Conservation (phyloP, 1,140 invertebrate genomes). For the Agraylea sexmaculata region DNA sequence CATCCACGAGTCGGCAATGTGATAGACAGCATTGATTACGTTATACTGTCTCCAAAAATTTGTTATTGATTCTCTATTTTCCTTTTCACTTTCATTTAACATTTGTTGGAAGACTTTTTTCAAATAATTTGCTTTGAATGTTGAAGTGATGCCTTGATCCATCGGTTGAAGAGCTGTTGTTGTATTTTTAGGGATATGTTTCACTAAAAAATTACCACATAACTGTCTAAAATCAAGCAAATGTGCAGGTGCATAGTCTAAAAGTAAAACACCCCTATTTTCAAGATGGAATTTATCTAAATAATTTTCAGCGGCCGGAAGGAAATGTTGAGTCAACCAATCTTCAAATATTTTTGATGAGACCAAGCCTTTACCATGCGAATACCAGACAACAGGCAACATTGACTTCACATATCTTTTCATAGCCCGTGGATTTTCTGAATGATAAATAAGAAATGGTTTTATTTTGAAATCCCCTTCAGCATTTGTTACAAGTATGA, state of each 20-base stretch:
- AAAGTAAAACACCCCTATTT: constrained; percentile 22
- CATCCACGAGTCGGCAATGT: constrained; percentile 20
- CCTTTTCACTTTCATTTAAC: constrained; percentile 14
- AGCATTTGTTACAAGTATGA: constrained; percentile 32
- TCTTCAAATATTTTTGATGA: constrained; percentile 28
- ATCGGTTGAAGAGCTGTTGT: constrained; percentile 29
- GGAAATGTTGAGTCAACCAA: constrained; percentile 24
- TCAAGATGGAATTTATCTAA: constrained; percentile 21
- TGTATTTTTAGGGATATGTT: constrained; percentile 26
- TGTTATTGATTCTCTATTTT: neutral
- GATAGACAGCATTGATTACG: constrained; percentile 21
- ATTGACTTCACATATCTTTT: constrained; percentile 19
- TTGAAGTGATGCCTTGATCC: constrained; percentile 27
- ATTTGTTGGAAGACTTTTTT: constrained; percentile 20
- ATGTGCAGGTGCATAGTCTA: constrained; percentile 26
- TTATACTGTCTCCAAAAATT: constrained; percentile 18
- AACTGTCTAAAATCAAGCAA: constrained; percentile 20
- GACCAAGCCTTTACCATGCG: constrained; percentile 34
- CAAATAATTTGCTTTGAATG: constrained; percentile 30
- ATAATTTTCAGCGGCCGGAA: constrained; percentile 23
- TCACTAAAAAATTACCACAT: constrained; percentile 19
- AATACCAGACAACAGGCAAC: constrained; percentile 31
- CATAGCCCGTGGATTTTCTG: constrained; percentile 28
- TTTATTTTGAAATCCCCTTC: constrained; percentile 33
- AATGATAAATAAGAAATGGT: constrained; percentile 32